Evolutionary conservation across 2,113 vertebrate genomes (phyloP).

Genomic region (Sylvia atricapilla): DNA sequence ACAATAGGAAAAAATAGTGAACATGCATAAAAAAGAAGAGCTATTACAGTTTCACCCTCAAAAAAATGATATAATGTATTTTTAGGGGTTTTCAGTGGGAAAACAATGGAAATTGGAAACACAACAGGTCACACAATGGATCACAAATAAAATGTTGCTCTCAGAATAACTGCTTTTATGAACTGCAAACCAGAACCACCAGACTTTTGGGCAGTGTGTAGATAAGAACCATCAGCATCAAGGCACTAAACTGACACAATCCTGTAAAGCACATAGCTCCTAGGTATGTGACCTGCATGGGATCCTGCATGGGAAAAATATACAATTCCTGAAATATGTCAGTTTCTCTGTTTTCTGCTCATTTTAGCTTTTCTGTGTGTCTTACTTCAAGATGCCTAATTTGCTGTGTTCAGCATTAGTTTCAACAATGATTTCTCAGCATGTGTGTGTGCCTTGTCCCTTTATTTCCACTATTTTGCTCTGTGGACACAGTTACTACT

Average conservation of each 20-base stretch:
- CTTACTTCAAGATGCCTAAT: not conserved
- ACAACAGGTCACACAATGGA: not conserved
- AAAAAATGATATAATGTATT: not conserved
- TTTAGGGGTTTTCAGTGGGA: not conserved
- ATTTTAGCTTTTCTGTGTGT: not conserved
- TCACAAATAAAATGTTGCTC: not conserved
- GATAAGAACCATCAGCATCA: not conserved
- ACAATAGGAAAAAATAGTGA: not conserved
- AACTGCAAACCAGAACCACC: slow-evolving; percentile 42
- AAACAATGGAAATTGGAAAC: not conserved
- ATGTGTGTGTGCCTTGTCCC: not conserved
- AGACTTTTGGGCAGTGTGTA: not conserved
- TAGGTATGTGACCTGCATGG: not conserved
- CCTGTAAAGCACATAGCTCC: not conserved
- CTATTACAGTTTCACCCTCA: not conserved
- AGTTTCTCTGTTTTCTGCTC: not conserved
- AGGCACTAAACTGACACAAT: not conserved
- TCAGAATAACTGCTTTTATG: not conserved
- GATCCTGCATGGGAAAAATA: not conserved
- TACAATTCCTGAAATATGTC: not conserved
- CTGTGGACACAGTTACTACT: not conserved
- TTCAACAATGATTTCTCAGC: not conserved
- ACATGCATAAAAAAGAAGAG: not conserved
- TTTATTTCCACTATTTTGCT: not conserved
- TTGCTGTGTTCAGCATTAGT: not conserved